phyloP scores from a whole-genome alignment of 2,888 invertebrate species.

The Hipparchia semele region DNA sequence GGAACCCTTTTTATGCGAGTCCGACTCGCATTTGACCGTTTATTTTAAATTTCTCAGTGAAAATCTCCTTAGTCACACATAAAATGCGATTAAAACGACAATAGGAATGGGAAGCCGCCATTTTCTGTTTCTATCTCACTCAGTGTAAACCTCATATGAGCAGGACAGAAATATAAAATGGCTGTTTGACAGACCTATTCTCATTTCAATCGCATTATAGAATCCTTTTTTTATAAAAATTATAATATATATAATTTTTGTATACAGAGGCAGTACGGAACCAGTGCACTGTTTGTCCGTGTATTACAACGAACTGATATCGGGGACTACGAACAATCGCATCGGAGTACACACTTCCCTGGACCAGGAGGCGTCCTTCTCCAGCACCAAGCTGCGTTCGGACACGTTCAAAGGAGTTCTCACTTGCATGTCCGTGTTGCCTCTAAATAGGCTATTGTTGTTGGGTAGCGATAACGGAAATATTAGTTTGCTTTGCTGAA shows the following conservation, averaged over 20 bases:
- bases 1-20: no score
- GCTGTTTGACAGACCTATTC: no score
- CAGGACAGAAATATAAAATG: no score
- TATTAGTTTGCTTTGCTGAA: conserved; percentile 88
- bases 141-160: no score
- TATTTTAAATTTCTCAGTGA: no score
- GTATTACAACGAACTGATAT: conserved; percentile 91
- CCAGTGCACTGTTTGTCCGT: conserved; percentile 95
- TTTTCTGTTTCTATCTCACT: no score
- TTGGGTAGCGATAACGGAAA: conserved; percentile 96
- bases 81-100: no score
- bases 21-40: no score
- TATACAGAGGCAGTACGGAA: conserved; percentile 91
- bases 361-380: conserved; percentile 89
- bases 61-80: no score
- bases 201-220: no score
- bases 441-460: conserved; percentile 93
- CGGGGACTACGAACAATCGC: conserved; percentile 96
- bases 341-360: conserved; percentile 92
- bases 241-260: conserved; percentile 9
- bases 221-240: no score
- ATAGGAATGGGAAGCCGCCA: no score
- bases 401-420: conserved; percentile 96
- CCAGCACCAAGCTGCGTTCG: conserved; percentile 92
- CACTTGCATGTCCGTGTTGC: conserved; percentile 94